Conservation (phyloP, 2,113 vertebrate genomes). For the Origma solitaria region DNA sequence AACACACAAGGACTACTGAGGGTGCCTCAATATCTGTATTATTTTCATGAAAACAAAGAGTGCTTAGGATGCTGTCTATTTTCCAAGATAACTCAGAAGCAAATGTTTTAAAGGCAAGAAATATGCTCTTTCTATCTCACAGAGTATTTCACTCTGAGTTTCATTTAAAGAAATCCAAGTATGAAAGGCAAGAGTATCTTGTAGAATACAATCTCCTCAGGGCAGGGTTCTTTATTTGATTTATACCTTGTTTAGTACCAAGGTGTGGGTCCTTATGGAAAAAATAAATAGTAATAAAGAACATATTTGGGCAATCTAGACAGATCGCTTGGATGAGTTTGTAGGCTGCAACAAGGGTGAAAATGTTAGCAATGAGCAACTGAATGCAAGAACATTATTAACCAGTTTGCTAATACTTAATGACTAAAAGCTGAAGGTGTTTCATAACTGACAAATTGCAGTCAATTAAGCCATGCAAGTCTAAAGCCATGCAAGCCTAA, state of each 20-base stretch:
- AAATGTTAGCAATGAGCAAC: not conserved
- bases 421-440: not conserved
- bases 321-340: not conserved
- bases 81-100: not conserved
- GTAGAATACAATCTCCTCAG: not conserved
- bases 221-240: not conserved
- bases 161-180: not conserved
- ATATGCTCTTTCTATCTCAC: not conserved
- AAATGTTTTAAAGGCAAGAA: conserved; percentile 14
- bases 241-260: not conserved
- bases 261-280: not conserved
- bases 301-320: not conserved
- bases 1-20: not conserved
- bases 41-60: not conserved
- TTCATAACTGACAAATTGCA: not conserved
- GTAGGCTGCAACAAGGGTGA: not conserved
- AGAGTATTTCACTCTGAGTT: not conserved
- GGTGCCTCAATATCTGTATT: not conserved
- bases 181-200: not conserved
- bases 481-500: not conserved
- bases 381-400: not conserved
- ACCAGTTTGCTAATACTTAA: not conserved
- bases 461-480: not conserved
- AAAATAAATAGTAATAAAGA: conserved; percentile 30
- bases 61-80: not conserved